A percentile compares a stretch with the other conserved stretches of the same genome.
Conservation (phyloP, 2,113 vertebrate species). For the Albula glossodonta region DNA sequence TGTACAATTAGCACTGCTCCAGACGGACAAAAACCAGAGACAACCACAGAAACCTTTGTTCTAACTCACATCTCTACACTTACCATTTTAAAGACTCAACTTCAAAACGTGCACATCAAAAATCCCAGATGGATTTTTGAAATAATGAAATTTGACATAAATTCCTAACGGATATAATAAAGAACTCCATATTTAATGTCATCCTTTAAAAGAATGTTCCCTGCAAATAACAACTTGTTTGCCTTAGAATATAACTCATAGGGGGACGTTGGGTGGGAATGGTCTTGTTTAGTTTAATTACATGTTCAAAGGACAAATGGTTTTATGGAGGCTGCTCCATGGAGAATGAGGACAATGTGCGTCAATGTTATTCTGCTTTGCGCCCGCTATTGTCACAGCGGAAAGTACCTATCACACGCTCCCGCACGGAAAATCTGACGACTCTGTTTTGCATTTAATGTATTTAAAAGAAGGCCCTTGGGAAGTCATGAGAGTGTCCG, state of each 20-base stretch:
- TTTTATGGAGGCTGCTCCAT: conserved; percentile 47
- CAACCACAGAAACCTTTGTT: conserved; percentile 70
- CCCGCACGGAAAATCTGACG: neutral
- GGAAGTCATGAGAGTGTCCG: neutral
- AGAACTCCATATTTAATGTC: conserved; percentile 28
- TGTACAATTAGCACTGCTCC: conserved; percentile 39
- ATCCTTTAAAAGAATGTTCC: conserved; percentile 51
- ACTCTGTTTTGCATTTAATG: neutral
- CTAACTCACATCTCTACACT: conserved; percentile 63
- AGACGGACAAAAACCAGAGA: conserved; percentile 64
- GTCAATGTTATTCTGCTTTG: conserved; percentile 18
- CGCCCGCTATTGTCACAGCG: conserved; percentile 34
- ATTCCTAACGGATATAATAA: conserved; percentile 15
- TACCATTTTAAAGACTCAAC: conserved; percentile 30
- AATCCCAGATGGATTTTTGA: conserved; percentile 27
- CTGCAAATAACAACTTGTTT: conserved; percentile 52
- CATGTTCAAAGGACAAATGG: conserved; percentile 55
- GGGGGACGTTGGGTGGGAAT: conserved; percentile 35
- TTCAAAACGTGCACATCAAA: conserved; percentile 20
- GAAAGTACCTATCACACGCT: conserved; percentile 16
- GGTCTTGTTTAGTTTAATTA: conserved; percentile 41
- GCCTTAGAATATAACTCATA: conserved; percentile 36
- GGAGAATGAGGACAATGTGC: conserved; percentile 48
- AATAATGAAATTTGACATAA: conserved; percentile 35
- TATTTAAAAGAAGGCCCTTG: neutral